Base-by-base conservation (phyloP, 2,113 vertebrate genomes). In the Pogonocichla stellata region DNA sequence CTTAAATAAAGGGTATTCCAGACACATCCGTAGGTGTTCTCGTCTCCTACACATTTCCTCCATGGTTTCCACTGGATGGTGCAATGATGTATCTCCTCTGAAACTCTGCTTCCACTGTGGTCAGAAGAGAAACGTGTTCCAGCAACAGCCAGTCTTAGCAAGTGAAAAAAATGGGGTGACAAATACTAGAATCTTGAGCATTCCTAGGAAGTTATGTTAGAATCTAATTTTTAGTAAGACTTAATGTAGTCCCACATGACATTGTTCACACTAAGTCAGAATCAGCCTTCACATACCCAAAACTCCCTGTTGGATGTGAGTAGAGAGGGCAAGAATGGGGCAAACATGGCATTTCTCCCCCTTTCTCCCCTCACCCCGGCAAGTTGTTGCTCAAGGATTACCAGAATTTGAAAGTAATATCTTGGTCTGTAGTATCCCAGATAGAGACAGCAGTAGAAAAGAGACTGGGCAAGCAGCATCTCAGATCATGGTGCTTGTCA, bases 171-270 rank as follows among this genome's bases (percentile, higher is more conserved):
- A 61, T 13, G 8, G 19, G 22, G 14, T 26, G 42, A 28, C 7
- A 48, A 78, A 85, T 31, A 56, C 9, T 61, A 74, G 20, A 42
- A 53, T 29, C 24, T 66, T 0, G 0, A 67, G 10, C 3, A 1
- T 61, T 92, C 33, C 42, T 36, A 34, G 42, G 24, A 74, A 88
- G 7, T 33, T 61, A 69, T 70, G 8, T 23, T 61, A 26, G 36
- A 85, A 66, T 53, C 12, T 85, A 42, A 31, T n/a, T 53, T 84
- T 70, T 33, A 66, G 9, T 61, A 19, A 73, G 19, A 25, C 16
- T 64, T 58, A 64, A 19, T 38, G 12, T 29, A 72, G 38, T 64
- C 33, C 7, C 12, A 9, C 45, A 19, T 73, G 45, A 65, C 8
- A 2, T 16, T 42, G 3, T 26, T 80, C 4, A 4, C 34, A 43